A percentile compares a stretch with the other conserved stretches of the same genome.
Evolutionary conservation across 2,888 invertebrate species (phyloP).

Genomic region (Microdon myrmicae): DNA sequence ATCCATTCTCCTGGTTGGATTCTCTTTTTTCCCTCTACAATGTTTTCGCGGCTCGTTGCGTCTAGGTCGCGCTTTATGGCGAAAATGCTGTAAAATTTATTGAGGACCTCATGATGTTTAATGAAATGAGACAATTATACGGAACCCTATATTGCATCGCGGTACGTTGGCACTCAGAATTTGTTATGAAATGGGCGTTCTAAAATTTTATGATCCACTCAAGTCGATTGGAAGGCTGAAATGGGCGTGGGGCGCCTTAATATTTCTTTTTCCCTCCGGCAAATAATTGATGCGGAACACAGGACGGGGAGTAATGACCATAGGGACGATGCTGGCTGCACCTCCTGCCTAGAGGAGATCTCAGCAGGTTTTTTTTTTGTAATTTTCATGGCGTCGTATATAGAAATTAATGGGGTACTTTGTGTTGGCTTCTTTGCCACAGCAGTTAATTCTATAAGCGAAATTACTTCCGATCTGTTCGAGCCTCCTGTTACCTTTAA

Average conservation of each 20-base stretch:
- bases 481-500: too few relatives aligned
- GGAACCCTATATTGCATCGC: neutral
- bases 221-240: constrained; percentile 13
- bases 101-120: constrained; percentile 33
- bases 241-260: constrained; percentile 3
- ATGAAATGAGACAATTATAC: constrained; percentile 36
- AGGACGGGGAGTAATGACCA: too few relatives aligned
- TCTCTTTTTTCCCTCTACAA: constrained; percentile 1
- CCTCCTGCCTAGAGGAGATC: too few relatives aligned
- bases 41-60: neutral
- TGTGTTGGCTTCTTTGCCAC: too few relatives aligned
- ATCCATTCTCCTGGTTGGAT: constrained; percentile 6
- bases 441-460: too few relatives aligned
- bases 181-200: constrained; percentile 14
- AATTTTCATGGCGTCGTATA: too few relatives aligned
- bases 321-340: too few relatives aligned
- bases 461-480: too few relatives aligned
- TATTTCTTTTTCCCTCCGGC: neutral
- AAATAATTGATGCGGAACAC: neutral
- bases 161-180: constrained; percentile 30
- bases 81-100: constrained; percentile 30
- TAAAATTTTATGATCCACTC: constrained; percentile 26
- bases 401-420: too few relatives aligned
- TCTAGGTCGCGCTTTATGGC: constrained; percentile 9
- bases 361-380: too few relatives aligned